phyloP scores from a whole-genome alignment of 92 coral and sea anemone species.

The Micromussa lordhowensis region DNA sequence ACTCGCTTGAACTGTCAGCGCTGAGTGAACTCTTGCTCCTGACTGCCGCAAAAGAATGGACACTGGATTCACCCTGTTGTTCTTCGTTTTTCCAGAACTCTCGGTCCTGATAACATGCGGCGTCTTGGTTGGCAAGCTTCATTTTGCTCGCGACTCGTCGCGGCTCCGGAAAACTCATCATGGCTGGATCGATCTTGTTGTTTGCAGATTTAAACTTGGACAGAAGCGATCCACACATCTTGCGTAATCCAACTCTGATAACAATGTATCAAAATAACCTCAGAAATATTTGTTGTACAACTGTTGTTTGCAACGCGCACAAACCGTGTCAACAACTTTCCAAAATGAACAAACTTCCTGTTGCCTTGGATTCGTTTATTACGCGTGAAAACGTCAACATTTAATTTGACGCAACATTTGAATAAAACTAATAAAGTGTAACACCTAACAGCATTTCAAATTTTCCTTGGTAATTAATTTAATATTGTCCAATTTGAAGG shows the following conservation, averaged over 20 bases:
- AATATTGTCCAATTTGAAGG: too few relatives aligned
- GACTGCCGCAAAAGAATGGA: neutral
- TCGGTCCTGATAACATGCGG: neutral
- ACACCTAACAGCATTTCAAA: too few relatives aligned
- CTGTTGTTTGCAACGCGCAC: neutral
- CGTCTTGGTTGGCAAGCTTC: neutral
- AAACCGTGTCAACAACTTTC: neutral
- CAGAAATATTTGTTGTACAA: neutral
- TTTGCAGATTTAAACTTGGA: constrained; percentile 8
- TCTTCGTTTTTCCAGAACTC: constrained; percentile 3
- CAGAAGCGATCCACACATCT: constrained; percentile 34
- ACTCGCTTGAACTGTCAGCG: neutral
- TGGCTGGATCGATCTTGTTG: constrained; percentile 19
- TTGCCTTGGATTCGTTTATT: constrained; percentile 49
- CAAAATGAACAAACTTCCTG: neutral
- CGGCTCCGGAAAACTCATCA: neutral
- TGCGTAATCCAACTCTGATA: too few relatives aligned
- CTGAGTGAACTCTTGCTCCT: neutral
- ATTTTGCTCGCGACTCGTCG: neutral
- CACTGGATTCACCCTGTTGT: neutral
- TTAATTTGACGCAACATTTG: neutral
- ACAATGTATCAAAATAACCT: neutral
- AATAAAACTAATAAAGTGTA: too few relatives aligned
- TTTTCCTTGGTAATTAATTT: too few relatives aligned
- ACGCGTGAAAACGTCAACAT: neutral